A percentile compares a stretch with the other conserved stretches of the same genome.
Conservation (phyloP, 2,797 vertebrate genomes). For the Leptodactylus fallax region DNA sequence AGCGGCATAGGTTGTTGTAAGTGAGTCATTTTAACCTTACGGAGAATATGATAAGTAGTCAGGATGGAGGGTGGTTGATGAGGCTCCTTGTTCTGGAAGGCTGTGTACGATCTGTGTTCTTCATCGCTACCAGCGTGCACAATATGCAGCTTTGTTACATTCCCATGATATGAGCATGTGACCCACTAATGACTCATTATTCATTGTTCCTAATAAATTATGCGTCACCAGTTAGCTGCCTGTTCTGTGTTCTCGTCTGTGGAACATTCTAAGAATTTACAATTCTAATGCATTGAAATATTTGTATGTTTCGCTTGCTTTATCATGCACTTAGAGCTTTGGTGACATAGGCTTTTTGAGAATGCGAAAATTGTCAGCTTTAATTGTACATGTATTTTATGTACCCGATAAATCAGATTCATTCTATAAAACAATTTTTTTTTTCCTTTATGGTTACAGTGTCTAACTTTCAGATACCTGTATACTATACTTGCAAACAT, state of each 20-base stretch:
- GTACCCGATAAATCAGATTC: too few relatives aligned
- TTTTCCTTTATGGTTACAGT: not conserved
- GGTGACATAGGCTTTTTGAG: not conserved
- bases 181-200: conserved; percentile 1
- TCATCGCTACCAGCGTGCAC: not conserved
- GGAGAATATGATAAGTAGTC: not conserved
- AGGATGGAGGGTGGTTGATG: not conserved
- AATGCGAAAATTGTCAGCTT: not conserved
- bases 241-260: not conserved
- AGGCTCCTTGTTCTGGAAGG: not conserved
- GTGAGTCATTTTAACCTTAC: not conserved
- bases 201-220: not conserved
- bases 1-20: not conserved
- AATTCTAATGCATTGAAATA: not conserved
- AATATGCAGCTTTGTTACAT: not conserved
- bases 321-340: not conserved
- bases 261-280: not conserved
- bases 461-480: not conserved
- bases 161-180: conserved; percentile 24
- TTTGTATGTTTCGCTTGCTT: not conserved
- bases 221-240: not conserved
- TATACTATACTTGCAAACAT: too few relatives aligned
- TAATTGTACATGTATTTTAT: not conserved
- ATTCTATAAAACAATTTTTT: not conserved
- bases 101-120: not conserved